Conservation (phyloP, 2,797 vertebrate genomes). For the Ptychadena robeensis region DNA sequence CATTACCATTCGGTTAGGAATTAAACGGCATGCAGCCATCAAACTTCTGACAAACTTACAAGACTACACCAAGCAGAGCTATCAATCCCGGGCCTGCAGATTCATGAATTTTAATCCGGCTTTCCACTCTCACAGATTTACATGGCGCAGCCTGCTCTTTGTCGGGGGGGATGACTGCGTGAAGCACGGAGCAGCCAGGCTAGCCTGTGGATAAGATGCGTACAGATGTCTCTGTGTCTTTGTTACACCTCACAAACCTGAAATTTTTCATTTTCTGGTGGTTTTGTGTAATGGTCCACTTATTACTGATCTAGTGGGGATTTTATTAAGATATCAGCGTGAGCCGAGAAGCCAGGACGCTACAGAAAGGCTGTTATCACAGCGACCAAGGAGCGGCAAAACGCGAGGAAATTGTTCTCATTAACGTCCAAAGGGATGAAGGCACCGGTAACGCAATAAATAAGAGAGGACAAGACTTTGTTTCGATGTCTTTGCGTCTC, state of each 20-base stretch:
- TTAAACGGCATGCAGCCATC: conserved; percentile 8
- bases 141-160: conserved; percentile 47
- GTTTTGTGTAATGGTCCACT: conserved; percentile 58
- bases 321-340: conserved; percentile 61
- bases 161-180: conserved; percentile 40
- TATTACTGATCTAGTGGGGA: conserved; percentile 52
- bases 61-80: conserved; percentile 31
- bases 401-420: conserved; percentile 59
- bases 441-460: conserved; percentile 54
- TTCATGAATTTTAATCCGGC: conserved; percentile 60
- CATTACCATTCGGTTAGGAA: conserved; percentile 6
- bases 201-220: conserved; percentile 48
- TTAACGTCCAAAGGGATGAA: conserved; percentile 59
- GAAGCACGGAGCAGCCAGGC: conserved; percentile 27
- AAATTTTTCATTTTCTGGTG: conserved; percentile 51
- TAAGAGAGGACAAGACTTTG: conserved; percentile 34
- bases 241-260: conserved; percentile 56
- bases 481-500: conserved; percentile 36
- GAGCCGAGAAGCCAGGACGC: conserved; percentile 41
- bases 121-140: conserved; percentile 29
- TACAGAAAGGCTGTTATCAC: conserved; percentile 55
- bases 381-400: conserved; percentile 51
- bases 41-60: conserved; percentile 29
- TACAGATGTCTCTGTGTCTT: conserved; percentile 38
- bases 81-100: conserved; percentile 42